Conservation (phyloP, 2,113 vertebrate species). For the Myrmecophaga tridactyla region DNA sequence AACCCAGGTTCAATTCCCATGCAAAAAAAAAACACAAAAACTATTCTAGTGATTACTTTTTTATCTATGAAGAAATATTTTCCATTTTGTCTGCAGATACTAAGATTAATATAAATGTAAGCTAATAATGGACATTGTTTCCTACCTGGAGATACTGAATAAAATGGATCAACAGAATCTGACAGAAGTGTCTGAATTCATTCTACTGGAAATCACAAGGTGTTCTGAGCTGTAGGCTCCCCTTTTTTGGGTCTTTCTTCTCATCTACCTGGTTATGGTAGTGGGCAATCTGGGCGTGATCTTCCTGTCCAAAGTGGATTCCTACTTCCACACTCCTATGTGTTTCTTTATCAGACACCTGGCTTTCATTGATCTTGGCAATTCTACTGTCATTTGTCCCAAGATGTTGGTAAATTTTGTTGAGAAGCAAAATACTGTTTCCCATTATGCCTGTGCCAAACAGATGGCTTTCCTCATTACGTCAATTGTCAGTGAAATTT, state of each 20-base stretch:
- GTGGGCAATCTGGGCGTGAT: conserved; percentile 66
- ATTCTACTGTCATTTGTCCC: not conserved
- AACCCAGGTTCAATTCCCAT: no score
- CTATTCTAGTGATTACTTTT: not conserved
- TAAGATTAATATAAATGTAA: not conserved
- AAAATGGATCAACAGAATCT: conserved; percentile 55
- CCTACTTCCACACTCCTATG: not conserved
- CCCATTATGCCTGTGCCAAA: not conserved
- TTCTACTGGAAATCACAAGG: conserved; percentile 65
- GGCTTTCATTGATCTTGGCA: not conserved
- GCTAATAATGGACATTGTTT: not conserved
- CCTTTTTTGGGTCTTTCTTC: conserved; percentile 58
- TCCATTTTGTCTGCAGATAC: not conserved
- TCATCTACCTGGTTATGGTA: conserved; percentile 51
- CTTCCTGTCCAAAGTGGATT: conserved; percentile 23
- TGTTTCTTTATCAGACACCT: conserved; percentile 10
- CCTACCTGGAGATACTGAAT: not conserved
- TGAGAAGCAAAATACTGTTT: not conserved
- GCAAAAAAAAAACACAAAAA: no score
- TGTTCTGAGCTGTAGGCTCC: conserved; percentile 10
- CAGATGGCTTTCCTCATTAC: not conserved
- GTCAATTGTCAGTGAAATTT: not conserved
- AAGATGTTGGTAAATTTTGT: not conserved
- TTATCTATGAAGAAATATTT: not conserved
- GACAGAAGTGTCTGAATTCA: conserved; percentile 21